These are phyloP conservation scores for Entelurus aequoreus DNA, from an alignment of 2,113 vertebrate species.

Conservation along the genomic window DNA sequence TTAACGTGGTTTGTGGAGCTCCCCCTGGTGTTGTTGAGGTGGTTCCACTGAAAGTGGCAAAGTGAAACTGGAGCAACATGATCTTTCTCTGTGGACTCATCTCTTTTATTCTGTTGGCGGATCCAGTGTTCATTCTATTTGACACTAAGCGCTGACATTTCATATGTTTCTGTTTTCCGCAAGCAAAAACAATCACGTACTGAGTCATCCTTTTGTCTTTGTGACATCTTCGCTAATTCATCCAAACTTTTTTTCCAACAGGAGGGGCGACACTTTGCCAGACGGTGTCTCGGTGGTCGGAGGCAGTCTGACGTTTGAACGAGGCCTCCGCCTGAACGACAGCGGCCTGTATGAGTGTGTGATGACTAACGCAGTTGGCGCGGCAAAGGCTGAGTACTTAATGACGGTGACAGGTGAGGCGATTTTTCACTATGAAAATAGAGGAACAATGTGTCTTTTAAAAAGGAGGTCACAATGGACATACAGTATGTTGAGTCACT, in stretches of 20 bases:
- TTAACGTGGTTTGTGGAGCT: too few relatives aligned
- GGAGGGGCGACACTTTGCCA: constrained; percentile 74
- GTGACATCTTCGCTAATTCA: too few relatives aligned
- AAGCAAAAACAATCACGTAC: background rate
- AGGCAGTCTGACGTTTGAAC: constrained; percentile 72
- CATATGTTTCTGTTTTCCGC: background rate
- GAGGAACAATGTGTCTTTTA: background rate
- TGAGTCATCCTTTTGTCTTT: background rate
- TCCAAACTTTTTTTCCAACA: constrained; percentile 32
- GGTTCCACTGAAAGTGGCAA: too few relatives aligned
- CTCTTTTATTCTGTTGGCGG: background rate
- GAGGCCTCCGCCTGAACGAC: constrained; percentile 65
- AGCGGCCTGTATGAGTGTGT: constrained; percentile 77
- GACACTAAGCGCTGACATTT: too few relatives aligned
- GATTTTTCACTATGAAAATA: too few relatives aligned
- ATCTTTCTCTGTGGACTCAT: constrained; percentile 56
- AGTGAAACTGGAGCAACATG: constrained; percentile 40
- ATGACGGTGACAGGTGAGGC: constrained; percentile 66
- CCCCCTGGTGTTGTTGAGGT: too few relatives aligned
- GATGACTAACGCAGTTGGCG: constrained; percentile 69
- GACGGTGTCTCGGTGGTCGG: constrained; percentile 56
- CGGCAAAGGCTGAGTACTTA: constrained; percentile 48
- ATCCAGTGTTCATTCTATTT: background rate
- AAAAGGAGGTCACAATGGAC: background rate
- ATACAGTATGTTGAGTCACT: background rate